These are phyloP conservation scores for Papilio protenor DNA, from an alignment of 2,888 invertebrate species.

Conservation along the genomic window DNA sequence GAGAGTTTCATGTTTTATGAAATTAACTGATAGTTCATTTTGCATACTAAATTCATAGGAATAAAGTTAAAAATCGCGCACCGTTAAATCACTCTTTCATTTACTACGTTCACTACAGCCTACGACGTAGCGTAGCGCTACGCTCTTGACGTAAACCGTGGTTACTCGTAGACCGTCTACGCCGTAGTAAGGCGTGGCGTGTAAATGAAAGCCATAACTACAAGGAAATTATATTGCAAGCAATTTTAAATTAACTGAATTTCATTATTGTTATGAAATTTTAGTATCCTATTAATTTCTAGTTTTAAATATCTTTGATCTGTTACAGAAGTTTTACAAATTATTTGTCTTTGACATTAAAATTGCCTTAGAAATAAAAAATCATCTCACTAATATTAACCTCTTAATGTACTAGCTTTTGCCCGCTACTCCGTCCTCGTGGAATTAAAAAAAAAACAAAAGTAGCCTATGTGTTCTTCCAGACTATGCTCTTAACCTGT, in stretches of 20 bases:
- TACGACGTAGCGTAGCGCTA: conserved; percentile 60
- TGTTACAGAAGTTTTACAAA: not conserved
- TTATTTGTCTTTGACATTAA: not conserved
- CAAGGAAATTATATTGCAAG: not conserved
- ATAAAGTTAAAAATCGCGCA: conserved; percentile 44
- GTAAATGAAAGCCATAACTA: conserved; percentile 54
- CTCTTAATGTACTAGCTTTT: no score
- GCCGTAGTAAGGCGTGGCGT: conserved; percentile 49
- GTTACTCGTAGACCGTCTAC: conserved; percentile 69
- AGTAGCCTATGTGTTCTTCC: no score
- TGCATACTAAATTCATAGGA: conserved; percentile 17
- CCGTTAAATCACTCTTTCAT: conserved; percentile 43
- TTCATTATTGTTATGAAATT: not conserved
- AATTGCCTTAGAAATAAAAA: no score
- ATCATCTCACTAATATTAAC: no score
- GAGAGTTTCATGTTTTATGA: conserved; percentile 36
- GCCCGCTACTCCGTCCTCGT: no score
- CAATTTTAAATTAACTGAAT: not conserved
- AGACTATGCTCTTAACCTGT: no score
- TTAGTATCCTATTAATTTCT: not conserved
- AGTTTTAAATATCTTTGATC: not conserved
- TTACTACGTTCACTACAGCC: conserved; percentile 54
- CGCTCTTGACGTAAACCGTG: conserved; percentile 63
- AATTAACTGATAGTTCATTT: conserved; percentile 3
- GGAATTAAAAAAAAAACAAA: no score